Base-by-base conservation (phyloP, 2,113 vertebrate species). In the Varanus salvator region DNA sequence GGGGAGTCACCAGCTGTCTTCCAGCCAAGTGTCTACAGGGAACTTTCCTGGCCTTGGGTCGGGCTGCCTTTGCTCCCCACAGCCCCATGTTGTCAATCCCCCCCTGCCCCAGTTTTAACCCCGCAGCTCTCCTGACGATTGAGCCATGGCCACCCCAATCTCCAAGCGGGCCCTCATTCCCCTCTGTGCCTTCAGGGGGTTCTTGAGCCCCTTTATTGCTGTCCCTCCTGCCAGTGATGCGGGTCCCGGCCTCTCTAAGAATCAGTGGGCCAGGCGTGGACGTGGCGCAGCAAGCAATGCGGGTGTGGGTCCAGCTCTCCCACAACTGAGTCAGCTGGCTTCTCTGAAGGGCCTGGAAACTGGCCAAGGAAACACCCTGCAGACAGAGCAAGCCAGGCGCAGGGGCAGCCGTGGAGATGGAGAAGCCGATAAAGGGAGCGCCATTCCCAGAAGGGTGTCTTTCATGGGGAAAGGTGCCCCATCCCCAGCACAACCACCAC, bases 331-430 rank as follows among this genome's bases (percentile, higher is more conserved):
- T 80, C 64, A 80, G 88, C 83, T 71, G 74, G 82, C 54, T 71
- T 69, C 66, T 23, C 60, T 44, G 83, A 44, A 44, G 1, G 64
- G 8, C 15, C 75, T 90, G 88, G 88, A 90, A 80, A 75, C 3
- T 0, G 2, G 88, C 88, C 88, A 85, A 29, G 68, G 83, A 71
- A 80, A 69, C 83, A 85, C 83, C 84, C 83, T 90, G 88, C 83
- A 85, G 88, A 68, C n/a, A 8, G 44, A 19, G 29, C 80, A n/a
- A 34, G 44, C 60, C 64, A 34, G 44, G 5, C 27, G 21, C 54
- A 31, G 54, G 72, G 21, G n/a, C 82, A 69, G 82, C 83, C 50
- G 60, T 60, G 85, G 60, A 2, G 74, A 78, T 77, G 19, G 80
- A 44, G 52, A 21, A 9, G 57, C 2, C 25, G 25, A 50, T 31